Evolutionary conservation across 37 sponge, comb jelly and placozoan genomes (phyloP).

Genomic region (Mnemiopsis leidyi): DNA sequence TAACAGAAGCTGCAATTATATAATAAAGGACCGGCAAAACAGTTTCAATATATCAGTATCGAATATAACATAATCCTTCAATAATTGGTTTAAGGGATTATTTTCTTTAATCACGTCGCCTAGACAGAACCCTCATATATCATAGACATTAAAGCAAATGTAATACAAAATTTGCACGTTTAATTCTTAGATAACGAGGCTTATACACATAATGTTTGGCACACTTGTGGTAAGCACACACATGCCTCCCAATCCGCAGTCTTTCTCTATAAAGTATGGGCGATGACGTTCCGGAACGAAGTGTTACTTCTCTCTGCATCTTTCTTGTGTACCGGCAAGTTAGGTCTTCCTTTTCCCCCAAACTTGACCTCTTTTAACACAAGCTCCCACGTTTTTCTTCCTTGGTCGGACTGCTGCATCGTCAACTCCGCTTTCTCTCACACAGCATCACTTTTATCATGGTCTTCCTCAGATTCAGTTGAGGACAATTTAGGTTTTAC

Average conservation of each 20-base stretch:
- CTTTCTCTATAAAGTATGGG: neutral
- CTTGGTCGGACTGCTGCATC: too few species aligned
- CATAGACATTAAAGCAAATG: neutral
- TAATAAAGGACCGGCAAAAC: neutral
- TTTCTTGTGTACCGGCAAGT: neutral
- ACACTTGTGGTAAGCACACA: neutral
- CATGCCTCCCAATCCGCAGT: neutral
- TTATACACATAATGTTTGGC: neutral
- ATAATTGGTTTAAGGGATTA: neutral
- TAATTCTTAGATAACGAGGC: neutral
- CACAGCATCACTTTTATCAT: neutral
- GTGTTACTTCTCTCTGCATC: neutral
- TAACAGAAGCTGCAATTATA: neutral
- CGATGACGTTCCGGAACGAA: neutral
- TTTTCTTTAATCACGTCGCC: neutral
- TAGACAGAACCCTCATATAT: neutral
- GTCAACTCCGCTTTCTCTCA: neutral
- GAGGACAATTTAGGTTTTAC: slow-evolving; percentile 35
- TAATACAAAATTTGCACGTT: neutral
- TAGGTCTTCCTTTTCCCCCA: neutral
- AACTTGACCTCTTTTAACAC: neutral
- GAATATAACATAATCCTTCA: neutral
- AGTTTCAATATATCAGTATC: neutral
- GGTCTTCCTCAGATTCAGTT: neutral
- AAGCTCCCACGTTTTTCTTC: neutral